These are phyloP conservation scores for Dipodomys spectabilis DNA, from an alignment of 2,113 vertebrate genomes.

Conservation along the genomic window DNA sequence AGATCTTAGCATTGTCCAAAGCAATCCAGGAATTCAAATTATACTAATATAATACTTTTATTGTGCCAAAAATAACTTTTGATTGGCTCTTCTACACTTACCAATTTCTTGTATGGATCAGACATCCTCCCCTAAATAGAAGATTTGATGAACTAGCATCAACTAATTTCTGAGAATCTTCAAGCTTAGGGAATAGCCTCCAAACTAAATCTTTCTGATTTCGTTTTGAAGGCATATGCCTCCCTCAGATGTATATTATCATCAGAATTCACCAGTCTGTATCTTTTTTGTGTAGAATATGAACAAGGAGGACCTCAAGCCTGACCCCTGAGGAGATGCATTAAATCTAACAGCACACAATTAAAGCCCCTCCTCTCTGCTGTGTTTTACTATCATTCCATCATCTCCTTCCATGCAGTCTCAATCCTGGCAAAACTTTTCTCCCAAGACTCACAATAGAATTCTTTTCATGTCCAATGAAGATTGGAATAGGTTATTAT, in stretches of 20 bases:
- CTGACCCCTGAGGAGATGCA: neutral
- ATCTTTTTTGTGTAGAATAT: constrained; percentile 53
- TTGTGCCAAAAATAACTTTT: constrained; percentile 74
- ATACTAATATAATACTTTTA: constrained; percentile 64
- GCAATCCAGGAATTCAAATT: constrained; percentile 64
- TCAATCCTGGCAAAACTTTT: constrained; percentile 38
- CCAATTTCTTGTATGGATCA: constrained; percentile 24
- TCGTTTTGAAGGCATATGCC: neutral
- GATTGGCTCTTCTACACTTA: constrained; percentile 58
- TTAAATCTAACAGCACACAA: constrained; percentile 54
- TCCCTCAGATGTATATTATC: constrained; percentile 48
- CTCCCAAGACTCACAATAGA: constrained; percentile 32
- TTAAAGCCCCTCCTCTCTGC: constrained; percentile 36
- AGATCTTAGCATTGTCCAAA: constrained; percentile 65
- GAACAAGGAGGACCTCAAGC: constrained; percentile 27
- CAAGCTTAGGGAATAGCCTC: neutral
- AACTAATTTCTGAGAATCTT: constrained; percentile 48
- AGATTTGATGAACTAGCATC: constrained; percentile 22
- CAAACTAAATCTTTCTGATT: constrained; percentile 41
- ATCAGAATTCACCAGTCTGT: constrained; percentile 56
- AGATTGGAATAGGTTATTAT: constrained; percentile 20
- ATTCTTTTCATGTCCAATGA: constrained; percentile 31
- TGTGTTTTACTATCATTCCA: constrained; percentile 34
- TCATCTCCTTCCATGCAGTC: neutral
- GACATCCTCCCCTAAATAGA: constrained; percentile 25